A percentile compares a stretch with the other conserved stretches of the same genome.
These are phyloP conservation scores for Oligia latruncula DNA, from an alignment of 2,888 invertebrate species.

Conservation along the genomic window DNA sequence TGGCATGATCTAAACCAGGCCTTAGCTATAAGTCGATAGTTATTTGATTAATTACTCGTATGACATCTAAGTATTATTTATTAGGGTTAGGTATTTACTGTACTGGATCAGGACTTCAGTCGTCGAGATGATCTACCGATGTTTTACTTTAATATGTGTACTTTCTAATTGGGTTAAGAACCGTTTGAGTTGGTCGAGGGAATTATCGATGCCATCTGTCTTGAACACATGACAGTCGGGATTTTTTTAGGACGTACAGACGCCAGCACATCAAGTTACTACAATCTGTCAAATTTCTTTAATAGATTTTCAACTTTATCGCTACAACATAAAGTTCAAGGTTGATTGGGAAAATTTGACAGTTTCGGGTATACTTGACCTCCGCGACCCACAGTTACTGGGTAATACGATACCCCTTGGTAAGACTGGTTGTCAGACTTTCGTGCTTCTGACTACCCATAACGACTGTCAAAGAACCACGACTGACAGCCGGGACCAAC, in stretches of 20 bases:
- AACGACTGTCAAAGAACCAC: too few species aligned
- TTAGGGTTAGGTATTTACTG: constrained; percentile 39
- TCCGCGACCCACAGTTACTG: too few species aligned
- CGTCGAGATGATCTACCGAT: constrained; percentile 58
- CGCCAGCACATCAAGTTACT: too few species aligned
- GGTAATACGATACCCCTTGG: too few species aligned
- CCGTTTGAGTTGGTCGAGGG: constrained; percentile 23
- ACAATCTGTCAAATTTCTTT: too few species aligned
- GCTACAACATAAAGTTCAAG: too few species aligned
- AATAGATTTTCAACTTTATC: too few species aligned
- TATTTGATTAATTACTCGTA: constrained; percentile 62
- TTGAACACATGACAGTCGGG: constrained; percentile 4
- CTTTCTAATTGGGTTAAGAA: constrained; percentile 44
- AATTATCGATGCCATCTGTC: constrained; percentile 45
- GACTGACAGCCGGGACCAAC: too few species aligned
- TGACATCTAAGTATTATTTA: constrained; percentile 62
- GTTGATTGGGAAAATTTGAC: too few species aligned
- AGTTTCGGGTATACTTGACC: too few species aligned
- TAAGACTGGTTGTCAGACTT: too few species aligned
- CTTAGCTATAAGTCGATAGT: constrained; percentile 35
- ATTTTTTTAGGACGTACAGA: neutral
- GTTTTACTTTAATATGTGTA: constrained; percentile 51
- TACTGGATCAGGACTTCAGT: constrained; percentile 16
- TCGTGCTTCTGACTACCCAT: too few species aligned
- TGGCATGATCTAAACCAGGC: constrained; percentile 3